Conservation (phyloP, 2,888 invertebrate genomes). For the Disparrhopalites patrizii region DNA sequence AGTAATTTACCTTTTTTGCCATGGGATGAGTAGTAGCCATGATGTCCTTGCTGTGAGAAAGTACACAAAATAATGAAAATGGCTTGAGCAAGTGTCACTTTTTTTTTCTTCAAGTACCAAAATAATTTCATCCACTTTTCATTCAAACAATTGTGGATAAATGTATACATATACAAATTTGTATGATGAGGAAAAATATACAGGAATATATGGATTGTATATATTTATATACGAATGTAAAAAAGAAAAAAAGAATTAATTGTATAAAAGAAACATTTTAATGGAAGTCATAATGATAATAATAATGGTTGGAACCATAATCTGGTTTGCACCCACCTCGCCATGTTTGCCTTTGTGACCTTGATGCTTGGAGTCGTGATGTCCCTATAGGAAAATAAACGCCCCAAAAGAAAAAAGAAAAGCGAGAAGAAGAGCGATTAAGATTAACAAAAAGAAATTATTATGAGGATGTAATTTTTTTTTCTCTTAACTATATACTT, state of each 20-base stretch:
- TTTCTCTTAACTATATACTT: no score
- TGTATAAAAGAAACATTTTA: not conserved
- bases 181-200: no score
- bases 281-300: not conserved
- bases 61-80: no score
- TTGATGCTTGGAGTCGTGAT: slow-evolving; percentile 45
- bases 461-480: no score
- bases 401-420: no score
- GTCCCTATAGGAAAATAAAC: slow-evolving; percentile 35
- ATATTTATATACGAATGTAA: no score
- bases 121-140: no score
- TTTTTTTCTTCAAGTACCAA: no score
- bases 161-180: no score
- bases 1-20: slow-evolving; percentile 40
- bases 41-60: slow-evolving; percentile 34
- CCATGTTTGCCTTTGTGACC: slow-evolving; percentile 46
- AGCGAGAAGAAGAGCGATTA: no score
- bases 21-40: slow-evolving; percentile 44
- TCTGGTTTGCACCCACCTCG: slow-evolving; percentile 29
- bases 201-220: not conserved
- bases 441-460: not conserved
- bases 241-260: not conserved
- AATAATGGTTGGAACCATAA: not conserved
- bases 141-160: no score
- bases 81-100: no score